Evolutionary conservation across 2,113 vertebrate genomes (phyloP), one percentile per base, ranked within the genome.

Genomic region (Ptilonorhynchus violaceus): DNA sequence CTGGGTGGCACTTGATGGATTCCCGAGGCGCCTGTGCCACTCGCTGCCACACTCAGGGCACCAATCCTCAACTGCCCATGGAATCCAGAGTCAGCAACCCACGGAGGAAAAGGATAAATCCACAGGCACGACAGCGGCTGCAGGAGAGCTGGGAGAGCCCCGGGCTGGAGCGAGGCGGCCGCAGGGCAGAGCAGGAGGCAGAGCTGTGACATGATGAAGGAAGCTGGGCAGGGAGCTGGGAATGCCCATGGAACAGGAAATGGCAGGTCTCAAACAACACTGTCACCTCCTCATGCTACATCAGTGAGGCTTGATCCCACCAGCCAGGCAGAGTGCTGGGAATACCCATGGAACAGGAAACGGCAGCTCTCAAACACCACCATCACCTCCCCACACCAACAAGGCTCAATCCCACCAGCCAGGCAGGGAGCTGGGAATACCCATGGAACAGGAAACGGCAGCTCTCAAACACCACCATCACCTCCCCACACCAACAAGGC

Each of bases 31-130:
- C 17, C 41, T 10, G 15, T 7, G 81, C 28, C 3, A 6, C 20
- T 41, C 6, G 3, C 11, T 8, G 81, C 23, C 21, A 20, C 0
- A 0, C 37, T 27, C 6, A 3, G 2, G 2, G 21, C 69, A 12
- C 37, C 13, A 2, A 37, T 62, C 77, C 39, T 14, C 41, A 15
- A 7, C 2, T 6, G 89, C 21, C 0, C 4, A 21, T 1, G 64
- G 66, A 63, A 64, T 41, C 42, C 81, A 25, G 16, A 5, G 1
- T 13, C 44, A n/a, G 25, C 33, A 35, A 66, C 0, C 8, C 42
- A 22, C 1, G 1, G n/a, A 59, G 35, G 23, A 33, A 59, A 31
- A n/a, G 18, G 63, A 33, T 62, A 86, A 91, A 93, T 56, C 58
- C 83, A 39, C 13, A 56, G 59, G 64, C 30, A 33, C 1, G 1